These are phyloP conservation scores for Conus canariensis DNA, from an alignment of 2,888 invertebrate genomes.

Conservation along the genomic window DNA sequence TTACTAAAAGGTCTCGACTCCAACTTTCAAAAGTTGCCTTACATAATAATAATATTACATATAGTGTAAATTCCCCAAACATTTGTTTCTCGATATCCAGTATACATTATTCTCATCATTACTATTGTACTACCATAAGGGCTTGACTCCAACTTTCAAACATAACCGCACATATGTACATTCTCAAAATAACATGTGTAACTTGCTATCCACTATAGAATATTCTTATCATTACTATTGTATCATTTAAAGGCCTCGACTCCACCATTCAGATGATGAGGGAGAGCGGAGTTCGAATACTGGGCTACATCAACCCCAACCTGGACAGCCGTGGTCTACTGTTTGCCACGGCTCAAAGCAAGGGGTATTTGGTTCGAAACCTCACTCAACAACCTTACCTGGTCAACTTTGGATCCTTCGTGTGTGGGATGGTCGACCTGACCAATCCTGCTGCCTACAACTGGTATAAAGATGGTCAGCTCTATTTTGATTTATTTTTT, in stretches of 20 bases:
- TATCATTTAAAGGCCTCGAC: conserved; percentile 58
- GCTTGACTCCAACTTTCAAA: conserved; percentile 48
- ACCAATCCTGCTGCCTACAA: conserved; percentile 67
- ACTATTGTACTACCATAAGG: conserved; percentile 49
- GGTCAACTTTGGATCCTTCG: conserved; percentile 69
- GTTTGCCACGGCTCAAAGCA: conserved; percentile 51
- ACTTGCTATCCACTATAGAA: no score
- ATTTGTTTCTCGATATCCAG: no score
- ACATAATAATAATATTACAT: no score
- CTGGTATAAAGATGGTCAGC: conserved; percentile 69
- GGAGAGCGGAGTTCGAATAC: conserved; percentile 60
- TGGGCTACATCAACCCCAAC: conserved; percentile 73
- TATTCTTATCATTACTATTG: no score
- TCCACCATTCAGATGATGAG: conserved; percentile 55
- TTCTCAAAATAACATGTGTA: no score
- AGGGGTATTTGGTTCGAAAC: conserved; percentile 66
- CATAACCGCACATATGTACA: neutral
- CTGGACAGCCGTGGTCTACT: conserved; percentile 65
- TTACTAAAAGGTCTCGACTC: no score
- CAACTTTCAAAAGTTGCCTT: no score
- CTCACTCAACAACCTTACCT: conserved; percentile 57
- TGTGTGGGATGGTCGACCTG: conserved; percentile 71
- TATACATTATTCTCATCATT: no score
- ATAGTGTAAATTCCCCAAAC: no score
- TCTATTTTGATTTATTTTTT: neutral